phyloP scores from a whole-genome alignment of 2,113 vertebrate species.

The Rhinolophus ferrumequinum region DNA sequence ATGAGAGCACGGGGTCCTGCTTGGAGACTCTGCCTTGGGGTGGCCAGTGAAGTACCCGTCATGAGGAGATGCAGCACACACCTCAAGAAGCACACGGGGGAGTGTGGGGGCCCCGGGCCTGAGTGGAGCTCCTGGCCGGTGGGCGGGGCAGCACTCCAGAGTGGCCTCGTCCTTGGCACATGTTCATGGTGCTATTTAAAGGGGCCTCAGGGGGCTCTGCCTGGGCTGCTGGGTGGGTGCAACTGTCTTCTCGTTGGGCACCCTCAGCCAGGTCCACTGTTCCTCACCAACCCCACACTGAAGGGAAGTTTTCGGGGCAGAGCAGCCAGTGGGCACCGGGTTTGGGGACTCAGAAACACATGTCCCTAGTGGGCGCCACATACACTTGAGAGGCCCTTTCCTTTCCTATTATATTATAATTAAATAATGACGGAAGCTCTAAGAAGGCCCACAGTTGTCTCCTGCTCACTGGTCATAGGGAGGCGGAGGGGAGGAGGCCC shows the following conservation, averaged over 20 bases:
- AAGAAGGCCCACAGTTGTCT: background rate
- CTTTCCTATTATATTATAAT: background rate
- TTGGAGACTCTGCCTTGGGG: background rate
- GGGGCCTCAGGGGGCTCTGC: rapidly evolving
- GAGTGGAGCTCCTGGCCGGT: background rate
- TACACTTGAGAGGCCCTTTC: background rate
- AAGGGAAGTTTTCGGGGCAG: rapidly evolving
- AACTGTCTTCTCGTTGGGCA: too few species aligned
- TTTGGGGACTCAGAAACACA: background rate
- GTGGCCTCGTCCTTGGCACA: rapidly evolving
- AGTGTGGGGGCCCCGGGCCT: rapidly evolving
- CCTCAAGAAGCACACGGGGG: background rate
- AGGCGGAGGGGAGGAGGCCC: background rate
- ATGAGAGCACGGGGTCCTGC: rapidly evolving
- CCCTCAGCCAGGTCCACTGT: rapidly evolving
- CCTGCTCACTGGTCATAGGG: rapidly evolving
- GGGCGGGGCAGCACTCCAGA: rapidly evolving
- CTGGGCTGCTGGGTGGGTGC: background rate
- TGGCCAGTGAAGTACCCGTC: rapidly evolving
- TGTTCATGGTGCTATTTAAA: background rate
- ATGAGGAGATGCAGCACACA: background rate
- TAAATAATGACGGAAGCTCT: conserved; percentile 18
- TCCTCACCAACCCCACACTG: rapidly evolving
- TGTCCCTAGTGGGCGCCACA: background rate
- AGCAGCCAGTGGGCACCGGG: rapidly evolving